Percentiles rank a stretch among this genome's conserved stretches.
These are phyloP conservation scores for Neodon shergylaensis DNA, from an alignment of 2,113 vertebrate species.

Conservation along the genomic window DNA sequence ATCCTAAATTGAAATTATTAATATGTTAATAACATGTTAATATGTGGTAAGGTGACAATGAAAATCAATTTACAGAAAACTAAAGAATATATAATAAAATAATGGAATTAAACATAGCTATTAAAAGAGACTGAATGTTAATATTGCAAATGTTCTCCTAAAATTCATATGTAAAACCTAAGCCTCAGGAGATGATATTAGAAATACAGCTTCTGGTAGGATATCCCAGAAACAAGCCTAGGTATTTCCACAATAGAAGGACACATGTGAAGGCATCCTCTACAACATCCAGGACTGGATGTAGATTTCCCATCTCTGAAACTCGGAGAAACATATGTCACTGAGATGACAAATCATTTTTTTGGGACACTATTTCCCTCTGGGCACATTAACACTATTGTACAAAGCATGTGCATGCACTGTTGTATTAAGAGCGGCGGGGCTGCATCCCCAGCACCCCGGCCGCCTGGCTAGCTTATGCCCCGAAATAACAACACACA, in stretches of 20 bases:
- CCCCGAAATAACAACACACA: no score
- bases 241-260: not conserved
- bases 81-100: conserved; percentile 28
- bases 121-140: not conserved
- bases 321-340: not conserved
- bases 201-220: not conserved
- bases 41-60: not conserved
- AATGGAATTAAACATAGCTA: not conserved
- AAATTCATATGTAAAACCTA: not conserved
- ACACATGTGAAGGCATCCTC: not conserved
- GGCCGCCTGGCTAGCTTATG: no score
- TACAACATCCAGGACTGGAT: not conserved
- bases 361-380: not conserved
- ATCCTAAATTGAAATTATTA: not conserved
- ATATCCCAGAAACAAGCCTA: not conserved
- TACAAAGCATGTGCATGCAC: no score
- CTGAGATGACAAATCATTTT: conserved; percentile 52
- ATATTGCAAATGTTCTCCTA: not conserved
- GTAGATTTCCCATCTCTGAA: not conserved
- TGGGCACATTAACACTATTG: not conserved
- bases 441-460: no score
- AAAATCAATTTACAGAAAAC: not conserved
- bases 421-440: no score
- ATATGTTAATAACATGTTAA: not conserved
- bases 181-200: not conserved